Conservation (phyloP, 2,797 vertebrate genomes). For the Emydoidea blandingii region DNA sequence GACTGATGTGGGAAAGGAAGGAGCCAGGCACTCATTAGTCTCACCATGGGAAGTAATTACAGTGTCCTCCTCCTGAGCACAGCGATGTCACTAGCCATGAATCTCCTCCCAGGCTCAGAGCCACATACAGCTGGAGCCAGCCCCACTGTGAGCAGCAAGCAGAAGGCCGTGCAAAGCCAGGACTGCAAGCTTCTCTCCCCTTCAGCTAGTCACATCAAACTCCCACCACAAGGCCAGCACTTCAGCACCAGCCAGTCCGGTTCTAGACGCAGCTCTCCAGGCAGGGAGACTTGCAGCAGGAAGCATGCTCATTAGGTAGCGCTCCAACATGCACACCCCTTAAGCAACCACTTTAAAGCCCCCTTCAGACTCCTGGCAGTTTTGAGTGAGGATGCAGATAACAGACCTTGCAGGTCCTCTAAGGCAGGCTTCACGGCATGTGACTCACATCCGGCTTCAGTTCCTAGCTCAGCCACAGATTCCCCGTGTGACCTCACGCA, state of each 20-base stretch:
- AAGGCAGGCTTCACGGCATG: background rate
- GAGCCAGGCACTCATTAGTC: conserved; percentile 37
- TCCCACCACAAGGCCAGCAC: background rate
- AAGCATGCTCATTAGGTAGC: fast-evolving
- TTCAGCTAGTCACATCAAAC: background rate
- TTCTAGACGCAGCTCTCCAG: background rate
- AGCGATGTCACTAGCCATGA: background rate
- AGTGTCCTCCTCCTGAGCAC: conserved; percentile 21
- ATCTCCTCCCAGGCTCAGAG: conserved; percentile 10
- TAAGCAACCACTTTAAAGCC: fast-evolving
- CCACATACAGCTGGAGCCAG: background rate
- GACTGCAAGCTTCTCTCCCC: fast-evolving
- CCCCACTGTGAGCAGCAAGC: background rate
- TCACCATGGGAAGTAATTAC: conserved; percentile 32
- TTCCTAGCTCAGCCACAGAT: fast-evolving
- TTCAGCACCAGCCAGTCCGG: background rate
- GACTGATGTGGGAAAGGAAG: conserved; percentile 12
- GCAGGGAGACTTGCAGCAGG: background rate
- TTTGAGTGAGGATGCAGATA: background rate
- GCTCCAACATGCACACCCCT: background rate
- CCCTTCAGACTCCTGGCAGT: background rate
- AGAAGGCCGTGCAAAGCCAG: background rate
- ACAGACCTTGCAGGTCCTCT: fast-evolving
- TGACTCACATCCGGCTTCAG: background rate
- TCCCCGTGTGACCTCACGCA: background rate